These are phyloP conservation scores for Pluvianellus socialis DNA, from an alignment of 2,113 vertebrate genomes.

Conservation along the genomic window DNA sequence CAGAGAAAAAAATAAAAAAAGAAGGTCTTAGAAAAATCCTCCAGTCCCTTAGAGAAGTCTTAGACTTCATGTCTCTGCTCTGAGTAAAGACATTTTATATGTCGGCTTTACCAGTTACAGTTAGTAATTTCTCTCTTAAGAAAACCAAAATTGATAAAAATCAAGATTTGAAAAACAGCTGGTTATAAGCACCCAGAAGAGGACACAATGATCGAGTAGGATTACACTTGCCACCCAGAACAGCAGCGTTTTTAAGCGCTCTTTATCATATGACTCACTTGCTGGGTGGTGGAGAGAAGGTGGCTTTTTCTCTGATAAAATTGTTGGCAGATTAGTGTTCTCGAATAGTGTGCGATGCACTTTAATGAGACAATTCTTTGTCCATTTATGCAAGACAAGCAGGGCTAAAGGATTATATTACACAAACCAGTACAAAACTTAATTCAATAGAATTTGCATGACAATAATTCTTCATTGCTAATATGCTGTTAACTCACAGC, in stretches of 20 bases:
- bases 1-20: neutral
- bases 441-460: neutral
- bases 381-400: neutral
- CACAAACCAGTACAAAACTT: neutral
- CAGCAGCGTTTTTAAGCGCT: neutral
- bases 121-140: neutral
- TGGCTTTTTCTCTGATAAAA: neutral
- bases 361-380: neutral
- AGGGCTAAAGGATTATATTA: neutral
- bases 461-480: neutral
- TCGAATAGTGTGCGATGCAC: neutral
- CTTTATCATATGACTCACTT: neutral
- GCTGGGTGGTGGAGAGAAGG: neutral
- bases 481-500: neutral
- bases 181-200: constrained; percentile 4
- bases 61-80: neutral
- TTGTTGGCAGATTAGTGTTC: neutral
- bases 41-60: neutral
- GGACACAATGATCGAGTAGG: neutral
- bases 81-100: neutral
- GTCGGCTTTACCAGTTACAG: neutral
- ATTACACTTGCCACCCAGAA: neutral
- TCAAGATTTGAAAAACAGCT: neutral
- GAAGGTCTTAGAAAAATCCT: neutral
- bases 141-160: neutral